Base-by-base conservation (phyloP, 2,888 invertebrate genomes). In the Caenorhabditis sinica region DNA sequence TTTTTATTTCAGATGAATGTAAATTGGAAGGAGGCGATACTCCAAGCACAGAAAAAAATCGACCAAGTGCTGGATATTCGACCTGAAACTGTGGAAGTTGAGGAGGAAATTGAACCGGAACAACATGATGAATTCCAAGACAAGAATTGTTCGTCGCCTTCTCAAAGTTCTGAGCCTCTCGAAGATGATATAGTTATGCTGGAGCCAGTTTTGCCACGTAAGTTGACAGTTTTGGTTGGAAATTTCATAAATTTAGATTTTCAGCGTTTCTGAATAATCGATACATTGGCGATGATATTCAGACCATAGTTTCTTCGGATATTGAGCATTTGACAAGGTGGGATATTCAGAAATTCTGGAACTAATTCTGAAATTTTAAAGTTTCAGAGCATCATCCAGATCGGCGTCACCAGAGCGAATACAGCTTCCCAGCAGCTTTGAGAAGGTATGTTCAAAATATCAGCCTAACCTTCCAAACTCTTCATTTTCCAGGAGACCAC, bases 11-110 rank as follows among this genome's bases (percentile, higher is more conserved):
- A 53, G 56, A 58, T 65, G 66, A 74, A 58, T 43, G 80, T 83
- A 25, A 69, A 76, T 25, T 82, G 82, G 82, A 65, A 73, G 23
- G 68, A 87, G 25, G 89, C 89, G 11, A 73, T 88, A 25, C 81
- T 85, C 45, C 82, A 85, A 4, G 88, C 89, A 1, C 89, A 89
- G 68, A 84, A 85, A 61, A 86, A 85, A 65, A 89, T 89, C 40
- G 89, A 89, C 73, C 77, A 82, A 17, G 88, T 89, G 6, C 49
- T 87, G 33, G 87, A 87, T 51, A 87, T 87, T 30, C 36, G 72
- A 25, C 40, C 80, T 9, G 87, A 83, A 30, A 23, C 68, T 9
- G 82, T 75, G 13, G 75, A 68, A 25, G 51, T 58, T 17, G 60
- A 72, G 11, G 60, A 72, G 11, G 60, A 51, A 20, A 8, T 20